A percentile compares a stretch with the other conserved stretches of the same genome.
Evolutionary conservation across 2,888 invertebrate species (phyloP).

Genomic region (Drosophila nr. perissopoda): DNA sequence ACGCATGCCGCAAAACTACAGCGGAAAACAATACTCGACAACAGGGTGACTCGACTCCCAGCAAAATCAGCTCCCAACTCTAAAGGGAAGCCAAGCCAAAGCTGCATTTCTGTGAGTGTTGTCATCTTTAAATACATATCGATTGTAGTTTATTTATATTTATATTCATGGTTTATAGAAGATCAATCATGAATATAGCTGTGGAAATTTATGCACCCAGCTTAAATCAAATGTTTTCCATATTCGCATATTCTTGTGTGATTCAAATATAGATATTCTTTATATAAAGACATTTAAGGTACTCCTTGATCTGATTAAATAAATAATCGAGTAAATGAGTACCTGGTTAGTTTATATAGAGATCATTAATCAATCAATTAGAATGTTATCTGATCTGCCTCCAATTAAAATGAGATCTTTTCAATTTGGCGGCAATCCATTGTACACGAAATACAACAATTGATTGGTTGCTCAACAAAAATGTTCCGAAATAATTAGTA

Average conservation of each 20-base stretch:
- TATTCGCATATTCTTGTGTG: background rate
- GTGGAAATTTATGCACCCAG: background rate
- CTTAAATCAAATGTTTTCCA: background rate
- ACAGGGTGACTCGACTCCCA: conserved; percentile 36
- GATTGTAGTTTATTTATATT: background rate
- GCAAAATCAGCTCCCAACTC: background rate
- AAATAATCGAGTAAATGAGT: too few relatives aligned
- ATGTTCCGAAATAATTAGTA: background rate
- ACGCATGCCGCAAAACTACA: conserved; percentile 48
- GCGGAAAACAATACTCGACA: conserved; percentile 27
- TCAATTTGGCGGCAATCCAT: background rate
- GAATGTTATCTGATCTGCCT: too few relatives aligned
- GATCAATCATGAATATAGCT: background rate
- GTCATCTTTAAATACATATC: background rate
- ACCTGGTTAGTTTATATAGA: too few relatives aligned
- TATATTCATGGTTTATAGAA: background rate
- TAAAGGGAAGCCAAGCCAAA: background rate
- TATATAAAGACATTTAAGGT: too few relatives aligned
- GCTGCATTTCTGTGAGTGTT: background rate
- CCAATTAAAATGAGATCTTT: too few relatives aligned
- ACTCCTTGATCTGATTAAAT: background rate
- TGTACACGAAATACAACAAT: background rate
- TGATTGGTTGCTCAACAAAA: background rate
- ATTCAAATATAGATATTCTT: background rate
- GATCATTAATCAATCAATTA: too few relatives aligned